Base-by-base conservation (phyloP, 2,113 vertebrate species). In the Salvator merianae region DNA sequence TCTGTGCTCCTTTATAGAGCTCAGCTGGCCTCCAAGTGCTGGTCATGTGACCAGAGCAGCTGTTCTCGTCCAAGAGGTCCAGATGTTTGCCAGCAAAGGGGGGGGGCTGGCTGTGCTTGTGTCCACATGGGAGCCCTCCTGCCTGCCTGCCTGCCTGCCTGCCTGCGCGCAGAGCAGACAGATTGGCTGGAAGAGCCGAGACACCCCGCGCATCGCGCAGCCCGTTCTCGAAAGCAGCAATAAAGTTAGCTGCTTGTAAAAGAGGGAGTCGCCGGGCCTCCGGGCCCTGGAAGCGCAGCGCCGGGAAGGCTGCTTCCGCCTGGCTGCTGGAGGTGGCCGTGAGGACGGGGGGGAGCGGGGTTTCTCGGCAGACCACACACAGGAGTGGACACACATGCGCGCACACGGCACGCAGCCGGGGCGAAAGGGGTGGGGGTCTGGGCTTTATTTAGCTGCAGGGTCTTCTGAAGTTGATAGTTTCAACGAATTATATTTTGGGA, bases 11-110 rank as follows among this genome's bases (percentile, higher is more conserved):
- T 0, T n/a, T 26, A 82, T 68, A 76, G 53, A 89, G 75, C 82
- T 69, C 79, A 55, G 72, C 0, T 47, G 0, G 1, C 55, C 55
- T 50, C 90, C 90, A 3, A 66, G 63, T 0, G 16, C 16, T 77
- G 0, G 82, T 26, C 94, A 93, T 89, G 86, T 94, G 94, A 89
- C 8, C 18, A 13, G 34, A 66, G 83, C 83, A 77, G 83, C 72
- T 84, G 78, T 72, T 59, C 47, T 43, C 5, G 50, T 59, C 47
- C 66, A 68, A 66, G 55, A 69, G 28, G 68, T 10, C 4, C 82
- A 13, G 82, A 22, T 8, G 93, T 86, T 62, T 66, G 43, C 86
- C 89, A 2, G 85, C n/a, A 82, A 14, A 28, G 32, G 7, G 32
- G 30, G 28, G 20, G 0, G 24, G 72, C 50, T 75, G 73, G 73